These are phyloP conservation scores for Rousettus leschenaultii DNA, from an alignment of 2,113 vertebrate genomes.

Conservation along the genomic window DNA sequence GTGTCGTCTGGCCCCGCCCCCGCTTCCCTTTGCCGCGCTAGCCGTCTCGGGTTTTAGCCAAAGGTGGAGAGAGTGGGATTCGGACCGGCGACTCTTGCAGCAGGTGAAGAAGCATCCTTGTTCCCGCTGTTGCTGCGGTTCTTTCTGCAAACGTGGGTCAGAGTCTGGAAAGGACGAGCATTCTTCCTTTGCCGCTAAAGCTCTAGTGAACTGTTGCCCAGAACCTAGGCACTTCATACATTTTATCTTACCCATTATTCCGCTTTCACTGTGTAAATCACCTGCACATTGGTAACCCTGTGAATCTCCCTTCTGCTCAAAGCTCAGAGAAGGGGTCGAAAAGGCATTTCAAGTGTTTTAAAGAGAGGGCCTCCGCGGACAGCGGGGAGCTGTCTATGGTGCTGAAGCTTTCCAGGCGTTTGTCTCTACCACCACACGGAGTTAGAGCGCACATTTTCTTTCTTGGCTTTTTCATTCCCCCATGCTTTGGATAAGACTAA, in stretches of 20 bases:
- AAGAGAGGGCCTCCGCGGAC: background rate
- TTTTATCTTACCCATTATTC: background rate
- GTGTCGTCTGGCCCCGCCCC: constrained; percentile 30
- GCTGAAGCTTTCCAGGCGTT: constrained; percentile 47
- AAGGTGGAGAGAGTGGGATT: constrained; percentile 38
- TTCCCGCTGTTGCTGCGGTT: background rate
- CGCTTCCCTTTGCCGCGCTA: constrained; percentile 39
- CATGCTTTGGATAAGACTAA: constrained; percentile 51
- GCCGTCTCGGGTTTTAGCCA: background rate
- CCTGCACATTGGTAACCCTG: background rate
- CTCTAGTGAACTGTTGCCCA: constrained; percentile 43
- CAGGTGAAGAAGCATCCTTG: constrained; percentile 46
- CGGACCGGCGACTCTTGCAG: background rate
- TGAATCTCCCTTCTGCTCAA: background rate
- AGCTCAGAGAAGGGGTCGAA: background rate
- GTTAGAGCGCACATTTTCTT: background rate
- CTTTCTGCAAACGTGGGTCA: background rate
- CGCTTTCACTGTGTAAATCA: background rate
- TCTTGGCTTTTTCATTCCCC: background rate
- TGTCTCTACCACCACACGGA: background rate
- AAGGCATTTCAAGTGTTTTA: background rate
- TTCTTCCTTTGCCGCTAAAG: background rate
- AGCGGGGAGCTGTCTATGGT: constrained; percentile 75
- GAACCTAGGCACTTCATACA: constrained; percentile 24
- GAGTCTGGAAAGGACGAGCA: background rate